These are phyloP conservation scores for Pyralis farinalis DNA, from an alignment of 2,888 invertebrate species.

Conservation along the genomic window DNA sequence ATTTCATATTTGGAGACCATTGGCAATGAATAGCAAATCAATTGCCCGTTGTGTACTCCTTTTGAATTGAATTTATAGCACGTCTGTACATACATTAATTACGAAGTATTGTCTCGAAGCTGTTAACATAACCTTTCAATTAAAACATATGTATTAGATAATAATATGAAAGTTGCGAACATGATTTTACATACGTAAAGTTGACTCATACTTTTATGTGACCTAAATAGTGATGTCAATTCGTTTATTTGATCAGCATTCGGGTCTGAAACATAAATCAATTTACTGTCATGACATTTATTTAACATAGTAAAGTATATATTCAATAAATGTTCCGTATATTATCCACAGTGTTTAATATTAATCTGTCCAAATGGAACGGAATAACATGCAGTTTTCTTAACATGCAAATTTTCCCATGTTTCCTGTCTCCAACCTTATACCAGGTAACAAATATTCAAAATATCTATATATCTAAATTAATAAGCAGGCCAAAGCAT, in stretches of 20 bases:
- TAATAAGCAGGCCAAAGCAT: too few relatives aligned
- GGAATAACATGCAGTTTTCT: too few relatives aligned
- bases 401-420: too few relatives aligned
- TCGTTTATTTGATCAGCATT: background rate
- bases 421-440: too few relatives aligned
- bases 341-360: too few relatives aligned
- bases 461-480: too few relatives aligned
- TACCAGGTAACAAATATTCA: too few relatives aligned
- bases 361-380: too few relatives aligned
- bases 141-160: background rate
- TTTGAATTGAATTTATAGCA: background rate
- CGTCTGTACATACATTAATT: slow-evolving; percentile 2
- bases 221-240: background rate
- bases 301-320: too few relatives aligned
- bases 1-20: background rate
- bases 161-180: background rate
- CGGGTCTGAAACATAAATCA: background rate
- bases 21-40: background rate
- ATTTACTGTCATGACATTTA: background rate
- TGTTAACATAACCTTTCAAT: slow-evolving; percentile 8
- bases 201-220: background rate
- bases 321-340: too few relatives aligned
- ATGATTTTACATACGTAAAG: background rate
- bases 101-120: slow-evolving; percentile 2
- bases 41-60: background rate